Evolutionary conservation across 2,888 invertebrate species (phyloP).

Genomic region (Ptychoptera contaminata): DNA sequence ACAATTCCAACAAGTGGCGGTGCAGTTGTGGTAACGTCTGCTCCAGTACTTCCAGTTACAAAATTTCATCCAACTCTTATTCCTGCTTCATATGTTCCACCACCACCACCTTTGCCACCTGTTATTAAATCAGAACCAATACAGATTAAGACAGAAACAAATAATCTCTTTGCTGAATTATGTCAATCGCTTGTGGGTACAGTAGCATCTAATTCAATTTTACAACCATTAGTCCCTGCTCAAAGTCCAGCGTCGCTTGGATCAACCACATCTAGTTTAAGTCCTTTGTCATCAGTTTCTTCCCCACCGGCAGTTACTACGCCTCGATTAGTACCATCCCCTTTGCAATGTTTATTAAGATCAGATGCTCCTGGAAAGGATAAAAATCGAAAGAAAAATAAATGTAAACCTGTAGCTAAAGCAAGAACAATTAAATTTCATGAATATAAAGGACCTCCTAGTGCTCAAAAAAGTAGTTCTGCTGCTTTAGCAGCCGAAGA

Average conservation of each 20-base stretch:
- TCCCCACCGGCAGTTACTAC: slow-evolving; percentile 42
- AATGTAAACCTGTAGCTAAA: slow-evolving; percentile 66
- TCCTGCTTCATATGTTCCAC: slow-evolving; percentile 15
- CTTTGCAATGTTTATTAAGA: slow-evolving; percentile 26
- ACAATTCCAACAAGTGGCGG: slow-evolving; percentile 40
- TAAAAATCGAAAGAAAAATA: slow-evolving; percentile 66
- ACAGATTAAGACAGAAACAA: slow-evolving; percentile 28
- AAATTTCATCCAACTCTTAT: slow-evolving; percentile 13
- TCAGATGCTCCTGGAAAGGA: slow-evolving; percentile 53
- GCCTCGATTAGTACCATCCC: slow-evolving; percentile 37
- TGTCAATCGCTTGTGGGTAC: slow-evolving; percentile 38
- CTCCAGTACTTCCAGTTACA: slow-evolving; percentile 30
- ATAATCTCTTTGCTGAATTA: slow-evolving; percentile 39
- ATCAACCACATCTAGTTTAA: slow-evolving; percentile 49
- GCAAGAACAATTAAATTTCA: slow-evolving; percentile 89
- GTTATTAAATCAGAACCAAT: slow-evolving; percentile 10
- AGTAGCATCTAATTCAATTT: slow-evolving; percentile 25
- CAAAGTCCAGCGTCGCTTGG: slow-evolving; percentile 34
- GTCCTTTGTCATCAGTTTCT: slow-evolving; percentile 48
- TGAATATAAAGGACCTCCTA: slow-evolving; percentile 89
- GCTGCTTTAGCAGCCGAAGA: slow-evolving; percentile 39
- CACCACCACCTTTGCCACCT: slow-evolving; percentile 17
- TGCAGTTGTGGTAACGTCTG: slow-evolving; percentile 34
- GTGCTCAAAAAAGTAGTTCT: slow-evolving; percentile 51
- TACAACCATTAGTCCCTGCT: slow-evolving; percentile 35